Evolutionary conservation across 2,797 vertebrate species (phyloP).

Genomic region (Gymnothorax reevesii): DNA sequence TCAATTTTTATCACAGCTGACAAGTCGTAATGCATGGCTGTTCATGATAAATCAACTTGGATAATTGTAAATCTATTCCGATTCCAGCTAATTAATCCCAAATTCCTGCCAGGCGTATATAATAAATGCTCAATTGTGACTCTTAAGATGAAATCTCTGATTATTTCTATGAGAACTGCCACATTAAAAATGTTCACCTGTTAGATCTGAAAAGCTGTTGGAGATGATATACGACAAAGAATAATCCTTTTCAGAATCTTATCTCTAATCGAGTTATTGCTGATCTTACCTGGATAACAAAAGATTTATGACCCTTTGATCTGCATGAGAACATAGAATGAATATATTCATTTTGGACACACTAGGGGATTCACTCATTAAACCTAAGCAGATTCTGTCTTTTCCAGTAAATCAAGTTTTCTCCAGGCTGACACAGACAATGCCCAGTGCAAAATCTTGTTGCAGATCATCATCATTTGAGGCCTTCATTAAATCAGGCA

Average conservation of each 20-base stretch:
- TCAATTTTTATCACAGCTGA: conserved; percentile 21
- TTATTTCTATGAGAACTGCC: conserved; percentile 2
- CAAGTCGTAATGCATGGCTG: conserved; percentile 18
- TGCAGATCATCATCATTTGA: conserved; percentile 3
- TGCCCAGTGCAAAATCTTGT: background rate
- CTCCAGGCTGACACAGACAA: conserved; percentile 5
- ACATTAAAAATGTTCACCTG: background rate
- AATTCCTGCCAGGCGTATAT: conserved; percentile 24
- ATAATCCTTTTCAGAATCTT: background rate
- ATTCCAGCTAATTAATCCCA: conserved; percentile 30
- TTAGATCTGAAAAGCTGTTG: background rate
- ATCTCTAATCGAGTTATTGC: background rate
- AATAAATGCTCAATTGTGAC: conserved; percentile 20
- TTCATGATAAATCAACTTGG: conserved; percentile 30
- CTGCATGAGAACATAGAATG: background rate
- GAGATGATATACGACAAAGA: background rate
- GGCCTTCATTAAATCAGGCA: conserved; percentile 15
- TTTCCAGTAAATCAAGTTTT: conserved; percentile 25
- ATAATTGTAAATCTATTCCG: conserved; percentile 32
- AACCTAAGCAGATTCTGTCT: conserved; percentile 14
- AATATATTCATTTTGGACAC: background rate
- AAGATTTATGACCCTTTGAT: background rate
- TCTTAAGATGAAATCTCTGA: conserved; percentile 14
- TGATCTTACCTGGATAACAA: background rate
- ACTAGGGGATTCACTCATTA: background rate